Evolutionary conservation across 2,797 vertebrate genomes (phyloP).

Genomic region (Chelon auratus): DNA sequence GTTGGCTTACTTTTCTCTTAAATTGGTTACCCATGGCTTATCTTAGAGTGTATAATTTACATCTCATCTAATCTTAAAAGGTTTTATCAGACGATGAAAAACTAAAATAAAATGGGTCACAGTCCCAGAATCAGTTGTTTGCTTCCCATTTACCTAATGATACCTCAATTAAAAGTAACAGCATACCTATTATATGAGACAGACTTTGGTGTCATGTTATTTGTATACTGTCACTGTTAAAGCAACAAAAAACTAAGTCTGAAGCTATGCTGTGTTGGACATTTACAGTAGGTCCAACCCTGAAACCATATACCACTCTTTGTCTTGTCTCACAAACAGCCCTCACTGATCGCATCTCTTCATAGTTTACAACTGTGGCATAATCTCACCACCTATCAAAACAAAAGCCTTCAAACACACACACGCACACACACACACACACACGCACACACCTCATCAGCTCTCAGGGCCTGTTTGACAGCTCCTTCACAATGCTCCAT

Average conservation of each 20-base stretch:
- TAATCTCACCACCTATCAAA: constrained; percentile 65
- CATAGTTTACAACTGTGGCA: constrained; percentile 52
- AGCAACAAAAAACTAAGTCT: no score
- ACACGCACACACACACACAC: constrained; percentile 42
- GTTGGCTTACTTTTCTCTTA: neutral
- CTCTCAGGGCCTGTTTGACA: constrained; percentile 87
- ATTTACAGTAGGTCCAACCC: constrained; percentile 39
- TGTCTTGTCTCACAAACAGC: constrained; percentile 50
- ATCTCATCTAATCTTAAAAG: neutral
- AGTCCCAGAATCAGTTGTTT: neutral
- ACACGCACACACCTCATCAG: constrained; percentile 55
- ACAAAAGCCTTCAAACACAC: constrained; percentile 61
- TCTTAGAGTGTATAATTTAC: neutral
- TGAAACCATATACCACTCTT: constrained; percentile 39
- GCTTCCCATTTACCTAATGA: neutral
- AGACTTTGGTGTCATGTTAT: neutral
- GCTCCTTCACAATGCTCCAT: constrained; percentile 87
- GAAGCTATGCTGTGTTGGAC: neutral
- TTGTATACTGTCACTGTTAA: neutral
- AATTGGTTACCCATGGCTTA: neutral
- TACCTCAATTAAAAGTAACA: neutral
- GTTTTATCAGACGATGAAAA: neutral
- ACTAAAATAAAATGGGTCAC: neutral
- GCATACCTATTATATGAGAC: neutral
- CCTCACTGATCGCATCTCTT: constrained; percentile 34